Percentiles rank a stretch among this genome's conserved stretches.
Evolutionary conservation across 92 coral and sea anemone species (phyloP).

Genomic region (Muricea muricata): DNA sequence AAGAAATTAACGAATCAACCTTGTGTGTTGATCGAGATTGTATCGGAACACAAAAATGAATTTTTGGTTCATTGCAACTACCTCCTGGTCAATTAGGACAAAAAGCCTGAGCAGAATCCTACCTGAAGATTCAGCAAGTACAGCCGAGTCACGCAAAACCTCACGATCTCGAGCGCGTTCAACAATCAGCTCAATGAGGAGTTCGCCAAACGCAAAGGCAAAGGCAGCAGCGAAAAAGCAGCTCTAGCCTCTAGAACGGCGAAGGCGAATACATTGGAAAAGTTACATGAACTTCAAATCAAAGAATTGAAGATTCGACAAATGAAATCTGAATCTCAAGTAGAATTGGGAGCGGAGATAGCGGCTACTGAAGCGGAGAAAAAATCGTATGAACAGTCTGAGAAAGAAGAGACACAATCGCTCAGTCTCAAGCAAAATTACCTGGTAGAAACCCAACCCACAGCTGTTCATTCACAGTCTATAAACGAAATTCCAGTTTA

Average conservation of each 20-base stretch:
- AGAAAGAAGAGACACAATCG: not conserved
- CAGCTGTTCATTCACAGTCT: no score
- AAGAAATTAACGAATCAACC: slow-evolving; percentile 24
- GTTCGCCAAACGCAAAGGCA: slow-evolving; percentile 39
- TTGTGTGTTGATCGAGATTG: no score
- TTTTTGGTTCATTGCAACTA: slow-evolving; percentile 15
- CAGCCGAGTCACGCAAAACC: slow-evolving; percentile 31
- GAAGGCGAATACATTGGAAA: slow-evolving; percentile 29
- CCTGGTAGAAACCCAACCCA: no score
- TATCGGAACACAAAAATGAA: not conserved
- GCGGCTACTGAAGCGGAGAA: slow-evolving; percentile 25
- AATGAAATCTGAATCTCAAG: slow-evolving; percentile 47
- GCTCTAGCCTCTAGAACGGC: slow-evolving; percentile 48
- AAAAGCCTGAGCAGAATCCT: not conserved
- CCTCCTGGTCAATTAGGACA: not conserved
- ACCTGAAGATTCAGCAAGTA: slow-evolving; percentile 49
- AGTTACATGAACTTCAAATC: slow-evolving; percentile 51
- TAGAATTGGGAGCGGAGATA: no score
- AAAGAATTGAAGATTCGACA: slow-evolving; percentile 54
- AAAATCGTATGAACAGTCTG: not conserved
- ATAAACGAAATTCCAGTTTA: no score
- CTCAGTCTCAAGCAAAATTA: not conserved
- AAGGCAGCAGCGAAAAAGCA: slow-evolving; percentile 42
- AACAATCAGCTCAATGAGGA: slow-evolving; percentile 43
- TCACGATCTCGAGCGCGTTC: no score